A percentile compares a stretch with the other conserved stretches of the same genome.
phyloP scores from a whole-genome alignment of 2,113 vertebrate species.

The Lethenteron reissneri region DNA sequence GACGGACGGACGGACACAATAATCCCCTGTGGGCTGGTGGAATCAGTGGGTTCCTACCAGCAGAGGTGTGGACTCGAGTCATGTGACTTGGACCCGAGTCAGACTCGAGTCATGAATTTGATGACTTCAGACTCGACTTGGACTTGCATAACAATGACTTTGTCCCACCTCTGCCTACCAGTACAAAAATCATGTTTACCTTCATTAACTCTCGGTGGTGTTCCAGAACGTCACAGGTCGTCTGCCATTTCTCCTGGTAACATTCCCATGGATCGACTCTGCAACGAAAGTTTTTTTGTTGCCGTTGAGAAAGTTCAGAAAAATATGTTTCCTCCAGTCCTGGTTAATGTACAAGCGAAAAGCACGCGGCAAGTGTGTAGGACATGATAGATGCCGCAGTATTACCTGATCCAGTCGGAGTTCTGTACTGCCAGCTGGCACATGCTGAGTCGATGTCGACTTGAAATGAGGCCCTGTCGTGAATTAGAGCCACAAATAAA shows the following conservation, averaged over 20 bases:
- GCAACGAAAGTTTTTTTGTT: neutral
- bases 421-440: slow-evolving; percentile 6
- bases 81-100: no score
- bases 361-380: neutral
- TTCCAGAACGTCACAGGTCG: slow-evolving; percentile 1
- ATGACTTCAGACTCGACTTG: no score
- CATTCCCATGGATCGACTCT: slow-evolving; percentile 1
- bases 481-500: neutral
- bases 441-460: slow-evolving; percentile 1
- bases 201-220: slow-evolving; percentile 5
- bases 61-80: no score
- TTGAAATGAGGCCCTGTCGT: slow-evolving; percentile 4
- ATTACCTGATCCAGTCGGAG: slow-evolving; percentile 5
- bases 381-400: neutral
- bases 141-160: no score
- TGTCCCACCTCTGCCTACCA: no score
- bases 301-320: no score
- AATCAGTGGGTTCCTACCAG: no score
- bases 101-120: no score
- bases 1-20: no score
- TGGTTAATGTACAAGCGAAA: no score
- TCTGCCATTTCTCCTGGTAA: slow-evolving; percentile 5
- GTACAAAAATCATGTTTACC: neutral
- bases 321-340: no score
- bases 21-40: no score